These are phyloP conservation scores for Acipenser ruthenus DNA, from an alignment of 2,797 vertebrate species.

Conservation along the genomic window DNA sequence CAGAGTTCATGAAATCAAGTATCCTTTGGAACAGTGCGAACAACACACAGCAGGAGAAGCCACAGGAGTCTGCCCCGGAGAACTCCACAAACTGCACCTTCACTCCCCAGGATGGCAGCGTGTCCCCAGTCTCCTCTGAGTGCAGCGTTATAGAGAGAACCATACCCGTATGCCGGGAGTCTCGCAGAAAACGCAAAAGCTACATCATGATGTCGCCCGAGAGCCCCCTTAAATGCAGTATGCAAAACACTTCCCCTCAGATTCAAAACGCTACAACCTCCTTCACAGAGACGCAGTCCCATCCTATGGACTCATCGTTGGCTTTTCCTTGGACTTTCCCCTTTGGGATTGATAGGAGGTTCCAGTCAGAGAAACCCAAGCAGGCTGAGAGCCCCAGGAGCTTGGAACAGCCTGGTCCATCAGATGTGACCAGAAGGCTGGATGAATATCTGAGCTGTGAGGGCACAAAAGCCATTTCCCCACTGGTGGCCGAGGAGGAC, in stretches of 20 bases:
- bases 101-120: constrained; percentile 81
- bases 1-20: constrained; percentile 98
- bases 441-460: constrained; percentile 85
- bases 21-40: constrained; percentile 84
- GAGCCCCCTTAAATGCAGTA: constrained; percentile 82
- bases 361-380: constrained; percentile 86
- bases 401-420: constrained; percentile 71
- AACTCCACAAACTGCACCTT: constrained; percentile 76
- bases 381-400: constrained; percentile 80
- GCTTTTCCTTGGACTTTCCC: constrained; percentile 96
- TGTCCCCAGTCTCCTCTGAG: constrained; percentile 91
- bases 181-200: constrained; percentile 86
- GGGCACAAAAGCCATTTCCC: constrained; percentile 74
- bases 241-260: constrained; percentile 70
- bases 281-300: constrained; percentile 60
- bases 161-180: constrained; percentile 85
- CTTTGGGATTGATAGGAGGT: constrained; percentile 85
- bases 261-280: constrained; percentile 62
- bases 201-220: constrained; percentile 88
- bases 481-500: constrained; percentile 77
- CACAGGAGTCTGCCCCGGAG: constrained; percentile 73
- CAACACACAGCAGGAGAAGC: constrained; percentile 63
- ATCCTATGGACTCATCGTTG: constrained; percentile 85
- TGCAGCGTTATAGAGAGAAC: constrained; percentile 90
- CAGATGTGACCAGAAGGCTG: constrained; percentile 66